A percentile compares a stretch with the other conserved stretches of the same genome.
These are phyloP conservation scores for Argyresthia albistria DNA, from an alignment of 2,888 invertebrate species.

Conservation along the genomic window DNA sequence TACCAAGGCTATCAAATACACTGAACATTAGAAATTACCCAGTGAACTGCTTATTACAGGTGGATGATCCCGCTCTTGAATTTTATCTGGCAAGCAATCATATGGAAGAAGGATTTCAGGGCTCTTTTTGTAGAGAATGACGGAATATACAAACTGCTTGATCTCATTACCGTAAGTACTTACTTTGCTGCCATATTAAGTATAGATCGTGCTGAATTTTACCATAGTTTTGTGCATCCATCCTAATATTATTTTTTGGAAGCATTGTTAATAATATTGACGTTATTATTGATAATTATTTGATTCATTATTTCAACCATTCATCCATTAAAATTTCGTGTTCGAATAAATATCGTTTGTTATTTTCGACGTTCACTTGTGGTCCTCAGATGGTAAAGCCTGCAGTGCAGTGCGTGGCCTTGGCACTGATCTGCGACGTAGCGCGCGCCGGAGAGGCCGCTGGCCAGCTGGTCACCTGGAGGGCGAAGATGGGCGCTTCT, in stretches of 20 bases:
- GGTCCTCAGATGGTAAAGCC: constrained; percentile 27
- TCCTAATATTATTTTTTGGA: too few species aligned
- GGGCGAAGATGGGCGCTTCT: constrained; percentile 33
- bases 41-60: constrained; percentile 18
- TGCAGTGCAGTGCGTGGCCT: constrained; percentile 39
- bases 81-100: constrained; percentile 50
- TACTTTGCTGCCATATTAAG: too few species aligned
- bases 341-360: too few species aligned
- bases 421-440: constrained; percentile 45
- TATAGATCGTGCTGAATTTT: too few species aligned
- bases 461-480: constrained; percentile 48
- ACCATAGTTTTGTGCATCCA: too few species aligned
- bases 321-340: too few species aligned
- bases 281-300: too few species aligned
- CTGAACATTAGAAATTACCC: background rate
- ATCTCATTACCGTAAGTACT: constrained; percentile 42
- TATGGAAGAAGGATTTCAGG: constrained; percentile 42
- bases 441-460: constrained; percentile 37
- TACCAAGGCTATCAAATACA: background rate
- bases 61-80: constrained; percentile 49
- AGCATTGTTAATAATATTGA: too few species aligned
- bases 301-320: too few species aligned
- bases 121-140: constrained; percentile 32
- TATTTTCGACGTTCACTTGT: background rate
- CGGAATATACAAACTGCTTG: constrained; percentile 50